phyloP scores from a whole-genome alignment of 2,113 vertebrate species.

The Trachemys scripta region DNA sequence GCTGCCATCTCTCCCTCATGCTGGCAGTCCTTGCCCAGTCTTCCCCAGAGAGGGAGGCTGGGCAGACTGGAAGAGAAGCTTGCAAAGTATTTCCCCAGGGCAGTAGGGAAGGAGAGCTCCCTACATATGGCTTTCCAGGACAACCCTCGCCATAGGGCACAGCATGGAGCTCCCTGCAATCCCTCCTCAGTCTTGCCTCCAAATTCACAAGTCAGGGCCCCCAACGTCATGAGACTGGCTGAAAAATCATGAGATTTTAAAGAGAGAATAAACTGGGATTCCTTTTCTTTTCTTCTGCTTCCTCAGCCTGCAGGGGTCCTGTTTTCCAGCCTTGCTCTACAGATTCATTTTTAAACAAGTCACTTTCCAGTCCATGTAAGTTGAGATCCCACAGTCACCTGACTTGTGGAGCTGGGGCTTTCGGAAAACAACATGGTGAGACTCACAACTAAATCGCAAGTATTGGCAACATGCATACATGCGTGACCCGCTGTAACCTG shows the following conservation, averaged over 20 bases:
- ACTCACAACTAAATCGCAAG: rapidly evolving
- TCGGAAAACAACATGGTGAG: background rate
- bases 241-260: constrained; percentile 1
- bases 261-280: background rate
- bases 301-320: background rate
- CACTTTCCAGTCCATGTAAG: too few species aligned
- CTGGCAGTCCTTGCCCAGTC: background rate
- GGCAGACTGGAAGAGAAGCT: constrained; percentile 1
- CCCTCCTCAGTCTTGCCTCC: background rate
- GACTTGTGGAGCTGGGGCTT: background rate
- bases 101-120: background rate
- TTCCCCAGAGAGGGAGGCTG: background rate
- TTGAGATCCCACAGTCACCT: background rate
- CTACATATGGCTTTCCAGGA: rapidly evolving
- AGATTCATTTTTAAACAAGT: background rate
- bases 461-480: background rate
- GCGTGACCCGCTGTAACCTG: background rate
- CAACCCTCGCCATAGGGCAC: background rate
- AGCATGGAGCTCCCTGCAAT: rapidly evolving
- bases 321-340: background rate
- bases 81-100: background rate
- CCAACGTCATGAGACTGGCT: background rate
- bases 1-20: background rate
- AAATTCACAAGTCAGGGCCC: background rate
- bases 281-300: background rate